Evolutionary conservation across 2,888 invertebrate species (phyloP).

Genomic region (Agrotis exclamationis): DNA sequence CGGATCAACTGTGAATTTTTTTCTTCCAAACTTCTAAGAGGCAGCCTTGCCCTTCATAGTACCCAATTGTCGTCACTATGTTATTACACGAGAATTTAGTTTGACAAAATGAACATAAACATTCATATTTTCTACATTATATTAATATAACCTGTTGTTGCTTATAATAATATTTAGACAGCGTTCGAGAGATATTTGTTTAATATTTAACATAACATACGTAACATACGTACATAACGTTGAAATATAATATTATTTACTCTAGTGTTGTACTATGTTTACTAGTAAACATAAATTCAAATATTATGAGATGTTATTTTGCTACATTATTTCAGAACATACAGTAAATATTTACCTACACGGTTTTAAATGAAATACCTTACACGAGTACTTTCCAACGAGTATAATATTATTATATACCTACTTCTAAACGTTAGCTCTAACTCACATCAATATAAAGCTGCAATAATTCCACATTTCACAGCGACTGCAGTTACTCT

Average conservation of each 20-base stretch:
- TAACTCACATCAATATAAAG: conserved; percentile 17
- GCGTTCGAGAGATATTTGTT: too few species aligned
- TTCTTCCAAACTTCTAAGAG: background rate
- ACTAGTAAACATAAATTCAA: background rate
- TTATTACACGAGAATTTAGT: too few species aligned
- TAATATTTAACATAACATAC: too few species aligned
- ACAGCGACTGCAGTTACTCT: conserved; percentile 46
- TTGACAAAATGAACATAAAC: too few species aligned
- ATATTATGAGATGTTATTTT: background rate
- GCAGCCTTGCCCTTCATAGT: background rate
- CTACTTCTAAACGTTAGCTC: background rate
- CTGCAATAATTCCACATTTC: conserved; percentile 47
- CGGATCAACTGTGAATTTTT: background rate
- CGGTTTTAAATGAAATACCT: background rate
- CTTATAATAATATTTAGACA: too few species aligned
- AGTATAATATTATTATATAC: background rate
- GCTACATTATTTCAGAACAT: background rate
- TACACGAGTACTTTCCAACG: background rate
- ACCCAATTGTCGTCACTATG: too few species aligned
- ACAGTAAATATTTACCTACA: background rate
- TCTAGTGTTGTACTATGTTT: background rate
- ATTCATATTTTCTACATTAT: too few species aligned
- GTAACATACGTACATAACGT: too few species aligned
- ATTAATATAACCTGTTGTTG: too few species aligned
- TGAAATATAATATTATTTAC: too few species aligned